Evolutionary conservation across 2,113 vertebrate genomes (phyloP).

Genomic region (Castor canadensis): DNA sequence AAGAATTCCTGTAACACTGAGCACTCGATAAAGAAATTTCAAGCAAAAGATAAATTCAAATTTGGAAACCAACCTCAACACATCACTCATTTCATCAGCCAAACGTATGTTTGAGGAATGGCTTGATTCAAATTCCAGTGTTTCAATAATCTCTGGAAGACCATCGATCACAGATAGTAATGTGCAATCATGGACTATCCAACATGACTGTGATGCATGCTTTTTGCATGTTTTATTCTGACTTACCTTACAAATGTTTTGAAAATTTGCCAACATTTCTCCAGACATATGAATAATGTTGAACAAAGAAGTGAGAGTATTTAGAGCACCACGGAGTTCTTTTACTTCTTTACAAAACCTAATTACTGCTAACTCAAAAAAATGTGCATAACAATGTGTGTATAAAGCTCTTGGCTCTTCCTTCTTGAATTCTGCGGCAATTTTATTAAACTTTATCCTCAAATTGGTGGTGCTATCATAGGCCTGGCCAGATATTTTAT

Average conservation of each 20-base stretch:
- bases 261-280: constrained; percentile 65
- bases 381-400: constrained; percentile 70
- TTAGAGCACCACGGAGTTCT: constrained; percentile 69
- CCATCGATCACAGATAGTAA: constrained; percentile 64
- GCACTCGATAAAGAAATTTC: constrained; percentile 74
- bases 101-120: constrained; percentile 53
- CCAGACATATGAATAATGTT: constrained; percentile 41
- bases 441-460: constrained; percentile 66
- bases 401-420: constrained; percentile 75
- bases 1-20: constrained; percentile 77
- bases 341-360: constrained; percentile 77
- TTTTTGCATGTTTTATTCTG: constrained; percentile 71
- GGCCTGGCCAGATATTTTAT: constrained; percentile 71
- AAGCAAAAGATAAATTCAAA: constrained; percentile 79
- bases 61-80: constrained; percentile 67
- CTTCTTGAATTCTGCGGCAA: constrained; percentile 74
- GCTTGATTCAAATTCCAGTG: not conserved
- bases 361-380: constrained; percentile 72
- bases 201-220: constrained; percentile 65
- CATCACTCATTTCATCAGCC: constrained; percentile 58
- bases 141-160: constrained; percentile 72
- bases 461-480: constrained; percentile 68
- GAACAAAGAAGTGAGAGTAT: constrained; percentile 61
- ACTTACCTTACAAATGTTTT: constrained; percentile 64
- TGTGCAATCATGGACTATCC: constrained; percentile 55